Evolutionary conservation across 2,797 vertebrate genomes (phyloP), one percentile per base, ranked within the genome.

Genomic region (Gymnothorax reevesii): DNA sequence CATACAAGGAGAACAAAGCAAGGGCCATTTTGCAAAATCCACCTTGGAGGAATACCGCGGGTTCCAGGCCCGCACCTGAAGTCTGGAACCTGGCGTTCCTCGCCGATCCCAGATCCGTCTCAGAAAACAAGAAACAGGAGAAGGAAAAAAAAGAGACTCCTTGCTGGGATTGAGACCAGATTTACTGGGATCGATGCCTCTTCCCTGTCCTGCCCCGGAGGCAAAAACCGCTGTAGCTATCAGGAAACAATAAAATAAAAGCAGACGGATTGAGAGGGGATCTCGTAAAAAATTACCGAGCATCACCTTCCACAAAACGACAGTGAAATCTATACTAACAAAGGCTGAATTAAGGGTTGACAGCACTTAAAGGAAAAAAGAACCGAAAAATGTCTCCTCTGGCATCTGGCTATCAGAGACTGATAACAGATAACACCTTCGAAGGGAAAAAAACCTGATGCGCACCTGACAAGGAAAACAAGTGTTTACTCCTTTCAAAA

Each of bases 161-260:
- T 86, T 88, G 57, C 85, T 86, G 60, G 77, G 88, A 90, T 88
- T 89, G 88, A 88, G 79, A 84, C 75, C 75, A 86, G 62, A 85
- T 80, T 73, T 27, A 86, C 59, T 84, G 27, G 12, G 54, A 60
- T 84, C 84, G 88, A 87, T 89, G 86, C 87, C 79, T 84, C 88
- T 88, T 64, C 80, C 57, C 52, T 77, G 60, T 86, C 82, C 84
- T 60, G 54, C 55, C 22, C 62, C 59, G 80, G 82, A 84, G 83
- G 49, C 62, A 62, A 17, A 42, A 69, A 88, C 86, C 79, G n/a
- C 69, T 55, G 84, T 33, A n/a, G 82, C 87, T 89, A 90, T 88
- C 90, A 89, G 90, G 88, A 90, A 90, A 89, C 77, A 86, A 88
- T 84, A 79, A 88, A 88, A 90, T 87, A 88, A 91, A 90, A 88